Evolutionary conservation across 2,113 vertebrate genomes (phyloP), one percentile per base, ranked within the genome.

Genomic region (Pomatorhinus ruficollis): DNA sequence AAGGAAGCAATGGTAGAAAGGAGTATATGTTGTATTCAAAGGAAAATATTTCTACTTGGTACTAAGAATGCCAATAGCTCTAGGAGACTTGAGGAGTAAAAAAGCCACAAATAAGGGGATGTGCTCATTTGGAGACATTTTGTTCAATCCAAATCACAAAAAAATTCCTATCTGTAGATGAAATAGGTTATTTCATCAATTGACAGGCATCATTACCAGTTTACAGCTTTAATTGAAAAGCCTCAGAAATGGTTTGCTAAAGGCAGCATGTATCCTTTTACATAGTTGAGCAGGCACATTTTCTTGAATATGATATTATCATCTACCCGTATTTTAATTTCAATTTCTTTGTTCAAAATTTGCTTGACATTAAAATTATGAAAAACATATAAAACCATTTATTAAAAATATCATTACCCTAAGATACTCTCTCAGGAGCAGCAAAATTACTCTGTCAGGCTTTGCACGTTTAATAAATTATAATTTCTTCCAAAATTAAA

Each of bases 331-430:
- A 47, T 71, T 76, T 64, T 56, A 91, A 84, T 94, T 87, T 92
- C 31, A 63, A 33, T 49, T 4, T 87, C 53, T 78, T 61, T 88
- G 20, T 82, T 85, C 37, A 79, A 92, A 75, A 75, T 82, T 65
- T 87, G 14, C 39, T 84, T 72, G 24, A 71, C 65, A 78, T 77
- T 63, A 89, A 86, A 83, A 83, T 45, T 44, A 74, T 86, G 53
- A 91, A 94, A 95, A 84, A 84, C 68, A 92, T 44, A 52, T 63
- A 91, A 84, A 87, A 10, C 16, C 60, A 42, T 89, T 80, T 93
- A 83, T 93, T 91, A 87, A 47, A 93, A 89, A 87, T 44, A 56
- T 57, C 54, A 63, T 77, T 93, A 83, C 33, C 56, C 18, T 27
- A 28, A 75, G 50, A 80, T 59, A 63, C 33, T 77, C 31, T 70